These are phyloP conservation scores for Euphonia xanthogaster DNA, from an alignment of 2,797 vertebrate species.

Conservation along the genomic window DNA sequence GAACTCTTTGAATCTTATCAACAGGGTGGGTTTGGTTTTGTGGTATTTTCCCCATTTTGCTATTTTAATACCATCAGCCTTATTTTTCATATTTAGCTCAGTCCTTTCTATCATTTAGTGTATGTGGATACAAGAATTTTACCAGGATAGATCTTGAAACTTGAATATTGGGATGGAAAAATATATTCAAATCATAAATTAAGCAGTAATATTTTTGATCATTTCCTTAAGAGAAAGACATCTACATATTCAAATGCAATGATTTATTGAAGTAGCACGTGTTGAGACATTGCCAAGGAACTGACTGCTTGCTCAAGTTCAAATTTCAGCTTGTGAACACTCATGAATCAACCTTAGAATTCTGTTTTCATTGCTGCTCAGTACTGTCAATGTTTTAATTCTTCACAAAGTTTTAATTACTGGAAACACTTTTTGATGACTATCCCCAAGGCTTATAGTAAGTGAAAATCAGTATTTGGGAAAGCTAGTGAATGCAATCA, in stretches of 20 bases:
- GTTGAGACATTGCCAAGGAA: slow-evolving; percentile 43
- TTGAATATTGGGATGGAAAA: slow-evolving; percentile 56
- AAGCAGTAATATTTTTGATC: slow-evolving; percentile 61
- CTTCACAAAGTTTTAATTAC: slow-evolving; percentile 53
- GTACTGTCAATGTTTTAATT: slow-evolving; percentile 50
- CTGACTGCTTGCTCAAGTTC: not conserved
- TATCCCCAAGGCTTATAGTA: slow-evolving; percentile 16
- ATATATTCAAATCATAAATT: slow-evolving; percentile 61
- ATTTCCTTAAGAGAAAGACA: slow-evolving; percentile 53
- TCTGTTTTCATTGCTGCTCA: slow-evolving; percentile 35
- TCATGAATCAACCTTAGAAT: slow-evolving; percentile 20
- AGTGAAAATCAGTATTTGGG: slow-evolving; percentile 62
- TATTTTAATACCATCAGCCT: not conserved
- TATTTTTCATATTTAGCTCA: not conserved
- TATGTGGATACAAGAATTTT: slow-evolving; percentile 22
- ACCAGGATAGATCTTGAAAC: slow-evolving; percentile 49
- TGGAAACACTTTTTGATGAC: slow-evolving; percentile 48
- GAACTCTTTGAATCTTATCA: not conserved
- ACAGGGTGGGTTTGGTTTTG: not conserved
- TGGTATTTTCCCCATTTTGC: not conserved
- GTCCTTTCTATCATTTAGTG: not conserved
- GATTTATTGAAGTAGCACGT: slow-evolving; percentile 59
- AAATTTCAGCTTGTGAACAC: slow-evolving; percentile 3
- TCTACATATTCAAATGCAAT: slow-evolving; percentile 68
- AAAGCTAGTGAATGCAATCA: slow-evolving; percentile 27